Base-by-base conservation (phyloP, 2,888 invertebrate species). In the Gryllus longicercus region DNA sequence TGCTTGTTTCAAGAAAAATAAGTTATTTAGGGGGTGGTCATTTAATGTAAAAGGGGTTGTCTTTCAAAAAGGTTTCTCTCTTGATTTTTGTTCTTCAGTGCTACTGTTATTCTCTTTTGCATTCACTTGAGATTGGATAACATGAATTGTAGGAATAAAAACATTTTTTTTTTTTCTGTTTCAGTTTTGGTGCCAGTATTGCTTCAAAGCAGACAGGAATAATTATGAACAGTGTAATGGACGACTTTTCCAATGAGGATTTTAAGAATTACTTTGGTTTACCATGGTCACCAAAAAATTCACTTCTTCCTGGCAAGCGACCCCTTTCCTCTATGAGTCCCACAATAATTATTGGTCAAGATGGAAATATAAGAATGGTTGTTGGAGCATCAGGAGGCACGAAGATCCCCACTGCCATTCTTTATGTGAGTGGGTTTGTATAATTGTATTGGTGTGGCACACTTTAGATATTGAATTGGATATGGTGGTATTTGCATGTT, bases 151-250 rank as follows among this genome's bases (percentile, higher is more conserved):
- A 38, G 38, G 38, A 38, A 38, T 38, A 38, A 38, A 8, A 38
- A 38, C 38, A 38, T 38, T 14, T 10, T 18, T 2, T 18, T 2
- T 63, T 74, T 82, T 81, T 79, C 23, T 82, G 83, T 82, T 84
- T 87, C 86, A 97, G 96, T 85, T 95, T 94, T 86, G 98, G 97
- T 3, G 93, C 95, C 2, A 93, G 94, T 81, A 90, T 93, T 82
- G 90, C 93, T 8, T 96, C 96, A 0, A 88, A 88, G 49, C 91
- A 91, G 79, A 95, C 96, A 0, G 98, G 98, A 0, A 94, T 99
- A 38, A 89, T 98, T n/a, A 93, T 96, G 87, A 99, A 98, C 87
- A 95, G 96, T 86, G 95, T 95, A 82, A 97, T 99, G 96, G 96
- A 97, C 84, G 98, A 98, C 86, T 99, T 98, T 87, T 95, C 96